Base-by-base conservation (phyloP, 1,140 invertebrate species). In the Macrocentrus cingulum region DNA sequence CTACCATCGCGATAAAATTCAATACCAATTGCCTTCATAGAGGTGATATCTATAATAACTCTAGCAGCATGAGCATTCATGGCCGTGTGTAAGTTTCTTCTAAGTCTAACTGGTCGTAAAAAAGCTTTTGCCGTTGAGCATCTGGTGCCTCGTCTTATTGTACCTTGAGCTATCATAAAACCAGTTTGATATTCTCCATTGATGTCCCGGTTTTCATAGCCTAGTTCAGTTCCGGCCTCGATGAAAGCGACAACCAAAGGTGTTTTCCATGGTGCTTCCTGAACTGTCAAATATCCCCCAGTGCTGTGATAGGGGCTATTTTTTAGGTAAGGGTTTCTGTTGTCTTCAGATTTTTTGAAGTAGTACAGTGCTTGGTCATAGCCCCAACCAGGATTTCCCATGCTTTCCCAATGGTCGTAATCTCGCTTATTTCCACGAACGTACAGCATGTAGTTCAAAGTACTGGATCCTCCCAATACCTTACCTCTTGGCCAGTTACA, bases 381-480 rank as follows among this genome's bases (percentile, higher is more conserved):
- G 1, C 88, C 88, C 96, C 96, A 98, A 6, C 92, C 89, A 0
- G 85, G 80, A 69, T 96, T 94, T 0, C 95, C 95, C 19, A 88
- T 66, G 8, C 85, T 82, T 57, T 92, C 91, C 96, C 96, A 98
- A 22, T 88, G 80, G 69, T 98, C 91, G 68, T 94, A 98, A 69
- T 98, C 95, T 25, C 84, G 79, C 62, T 80, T 83, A 76, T 88
- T 90, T 42, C 90, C 95, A 60, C 95, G 80, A 0, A 95, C 92
- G 72, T 98, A 98, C 0, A 97, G 84, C 95, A 98, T 97, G 65
- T 96, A 97, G 72, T 98, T 98, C 0, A 98, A 80, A 0, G 93
- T 91, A 41, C 90, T 92, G 0, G 91, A 94, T 0, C 95, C 95
- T 1, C 95, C 95, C 0, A 94, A 77, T 0, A 92, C 89, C 69